Evolutionary conservation across 2,888 invertebrate genomes (phyloP).

Genomic region (Melolontha melolontha): DNA sequence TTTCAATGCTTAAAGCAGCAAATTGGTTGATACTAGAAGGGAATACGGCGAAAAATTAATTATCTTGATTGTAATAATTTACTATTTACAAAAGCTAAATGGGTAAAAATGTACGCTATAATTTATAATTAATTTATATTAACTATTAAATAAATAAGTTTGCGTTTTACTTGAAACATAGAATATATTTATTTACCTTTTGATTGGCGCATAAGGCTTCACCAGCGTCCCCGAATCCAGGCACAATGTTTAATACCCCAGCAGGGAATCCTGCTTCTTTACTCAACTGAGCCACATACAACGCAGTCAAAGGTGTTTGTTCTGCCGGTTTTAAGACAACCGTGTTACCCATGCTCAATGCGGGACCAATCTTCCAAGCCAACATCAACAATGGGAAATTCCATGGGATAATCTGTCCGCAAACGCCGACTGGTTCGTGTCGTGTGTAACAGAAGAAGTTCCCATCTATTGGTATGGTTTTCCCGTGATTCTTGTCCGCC

Average conservation of each 20-base stretch:
- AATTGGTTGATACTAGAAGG: too few species aligned
- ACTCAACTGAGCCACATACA: conserved; percentile 86
- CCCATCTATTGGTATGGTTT: conserved; percentile 84
- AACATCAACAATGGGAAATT: conserved; percentile 95
- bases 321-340: conserved; percentile 94
- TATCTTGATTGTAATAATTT: too few species aligned
- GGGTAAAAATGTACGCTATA: too few species aligned
- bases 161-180: too few species aligned
- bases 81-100: too few species aligned
- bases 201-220: conserved; percentile 80
- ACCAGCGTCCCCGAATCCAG: conserved; percentile 89
- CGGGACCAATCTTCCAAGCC: conserved; percentile 90
- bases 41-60: too few species aligned
- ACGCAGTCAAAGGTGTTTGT: conserved; percentile 92
- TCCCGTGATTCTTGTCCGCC: conserved; percentile 88
- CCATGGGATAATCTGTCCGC: conserved; percentile 96
- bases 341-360: conserved; percentile 82
- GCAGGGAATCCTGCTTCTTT: conserved; percentile 93
- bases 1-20: too few species aligned
- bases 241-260: conserved; percentile 93
- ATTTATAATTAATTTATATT: too few species aligned
- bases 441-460: conserved; percentile 85
- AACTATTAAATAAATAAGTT: too few species aligned
- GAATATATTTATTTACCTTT: conserved; percentile 51
- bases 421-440: conserved; percentile 94